Conservation (phyloP, 2,888 invertebrate species). For the Caenorhabditis wallacei region DNA sequence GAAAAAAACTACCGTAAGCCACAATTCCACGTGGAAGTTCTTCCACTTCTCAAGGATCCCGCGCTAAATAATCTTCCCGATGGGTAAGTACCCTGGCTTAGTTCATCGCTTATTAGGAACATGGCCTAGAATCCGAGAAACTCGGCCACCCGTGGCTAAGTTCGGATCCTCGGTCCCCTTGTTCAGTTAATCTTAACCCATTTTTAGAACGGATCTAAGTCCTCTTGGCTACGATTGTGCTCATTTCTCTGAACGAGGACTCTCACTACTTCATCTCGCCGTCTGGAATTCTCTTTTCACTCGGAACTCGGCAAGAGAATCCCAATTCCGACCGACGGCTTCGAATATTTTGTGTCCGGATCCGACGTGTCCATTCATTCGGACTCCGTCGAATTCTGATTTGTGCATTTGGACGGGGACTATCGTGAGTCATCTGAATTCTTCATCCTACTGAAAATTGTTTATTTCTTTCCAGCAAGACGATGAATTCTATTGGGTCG, state of each 20-base stretch:
- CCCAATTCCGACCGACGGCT: constrained; percentile 63
- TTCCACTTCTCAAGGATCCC: constrained; percentile 72
- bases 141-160: too few species aligned
- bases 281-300: constrained; percentile 73
- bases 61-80: constrained; percentile 71
- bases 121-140: too few species aligned
- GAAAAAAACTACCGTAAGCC: constrained; percentile 71
- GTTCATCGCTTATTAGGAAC: too few species aligned
- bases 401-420: constrained; percentile 72
- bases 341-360: constrained; percentile 69
- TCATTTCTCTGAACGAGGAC: constrained; percentile 74
- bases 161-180: too few species aligned
- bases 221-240: constrained; percentile 76
- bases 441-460: not conserved
- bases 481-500: constrained; percentile 54
- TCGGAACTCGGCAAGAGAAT: constrained; percentile 60
- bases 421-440: too few species aligned
- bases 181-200: too few species aligned
- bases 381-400: constrained; percentile 71
- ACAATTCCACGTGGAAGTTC: constrained; percentile 72
- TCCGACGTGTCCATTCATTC: constrained; percentile 74
- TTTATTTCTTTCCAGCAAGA: constrained; percentile 42
- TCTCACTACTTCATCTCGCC: constrained; percentile 71
- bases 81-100: constrained; percentile 66
- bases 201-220: constrained; percentile 72